Evolutionary conservation across 2,797 vertebrate genomes (phyloP).

Genomic region (Heliangelus exortis): DNA sequence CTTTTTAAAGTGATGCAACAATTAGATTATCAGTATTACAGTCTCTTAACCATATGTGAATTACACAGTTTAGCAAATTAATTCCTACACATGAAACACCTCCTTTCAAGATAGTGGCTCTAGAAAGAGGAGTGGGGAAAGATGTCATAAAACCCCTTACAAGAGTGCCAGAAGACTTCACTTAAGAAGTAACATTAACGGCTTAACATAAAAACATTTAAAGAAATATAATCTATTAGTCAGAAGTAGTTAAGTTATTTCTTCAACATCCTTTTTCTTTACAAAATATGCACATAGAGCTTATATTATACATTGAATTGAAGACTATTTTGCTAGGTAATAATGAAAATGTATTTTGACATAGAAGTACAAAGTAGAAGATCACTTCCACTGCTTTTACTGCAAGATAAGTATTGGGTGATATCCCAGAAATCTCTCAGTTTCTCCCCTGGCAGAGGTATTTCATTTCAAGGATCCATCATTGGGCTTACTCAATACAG

Average conservation of each 20-base stretch:
- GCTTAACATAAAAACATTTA: neutral
- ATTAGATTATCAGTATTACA: neutral
- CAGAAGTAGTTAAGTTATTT: neutral
- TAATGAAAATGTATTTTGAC: neutral
- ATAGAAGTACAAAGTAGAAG: neutral
- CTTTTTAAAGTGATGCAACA: neutral
- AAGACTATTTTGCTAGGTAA: neutral
- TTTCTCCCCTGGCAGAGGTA: neutral
- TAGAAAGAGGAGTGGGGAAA: neutral
- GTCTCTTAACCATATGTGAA: neutral
- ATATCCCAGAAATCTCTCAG: neutral
- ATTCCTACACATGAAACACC: neutral
- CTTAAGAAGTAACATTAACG: neutral
- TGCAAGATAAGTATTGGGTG: neutral
- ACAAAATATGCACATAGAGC: neutral
- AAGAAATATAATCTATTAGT: neutral
- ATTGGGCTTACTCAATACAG: neutral
- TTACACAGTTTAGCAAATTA: neutral
- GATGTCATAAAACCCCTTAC: neutral
- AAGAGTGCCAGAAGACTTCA: neutral
- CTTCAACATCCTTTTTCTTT: neutral
- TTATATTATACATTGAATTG: neutral
- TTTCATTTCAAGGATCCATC: neutral
- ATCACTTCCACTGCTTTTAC: neutral
- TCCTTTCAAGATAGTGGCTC: neutral